A percentile compares a stretch with the other conserved stretches of the same genome.
phyloP scores from a whole-genome alignment of 2,888 invertebrate species.

The Agrilus mali region DNA sequence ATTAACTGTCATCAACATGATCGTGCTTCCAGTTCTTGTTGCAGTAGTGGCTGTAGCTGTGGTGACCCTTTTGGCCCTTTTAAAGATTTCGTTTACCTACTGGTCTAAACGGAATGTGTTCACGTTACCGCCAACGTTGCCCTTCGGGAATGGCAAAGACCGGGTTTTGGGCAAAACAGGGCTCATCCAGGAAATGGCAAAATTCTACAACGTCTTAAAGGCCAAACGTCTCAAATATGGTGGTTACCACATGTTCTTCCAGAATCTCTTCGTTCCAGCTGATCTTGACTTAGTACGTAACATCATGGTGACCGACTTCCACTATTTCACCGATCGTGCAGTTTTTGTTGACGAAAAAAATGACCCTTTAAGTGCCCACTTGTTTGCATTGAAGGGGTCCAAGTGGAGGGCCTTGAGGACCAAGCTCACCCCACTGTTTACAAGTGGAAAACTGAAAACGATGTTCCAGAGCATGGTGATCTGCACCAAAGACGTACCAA shows the following conservation, averaged over 20 bases:
- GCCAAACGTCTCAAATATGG: slow-evolving; percentile 12
- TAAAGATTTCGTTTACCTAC: slow-evolving; percentile 12
- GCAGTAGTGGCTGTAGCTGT: no score
- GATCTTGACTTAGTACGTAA: slow-evolving; percentile 23
- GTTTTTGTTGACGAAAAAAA: slow-evolving; percentile 41
- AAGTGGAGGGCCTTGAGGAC: slow-evolving; percentile 47
- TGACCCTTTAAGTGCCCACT: slow-evolving; percentile 43
- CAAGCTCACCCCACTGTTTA: slow-evolving; percentile 50
- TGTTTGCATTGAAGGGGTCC: slow-evolving; percentile 41
- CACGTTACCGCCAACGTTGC: slow-evolving; percentile 15
- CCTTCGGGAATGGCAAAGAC: slow-evolving; percentile 18
- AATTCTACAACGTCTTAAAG: slow-evolving; percentile 14
- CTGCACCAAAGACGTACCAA: slow-evolving; percentile 12
- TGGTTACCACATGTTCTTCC: slow-evolving; percentile 15
- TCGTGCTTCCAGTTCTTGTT: no score
- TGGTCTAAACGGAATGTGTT: slow-evolving; percentile 13
- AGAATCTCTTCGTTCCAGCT: slow-evolving; percentile 13
- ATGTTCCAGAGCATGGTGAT: slow-evolving; percentile 45
- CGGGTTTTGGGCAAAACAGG: background rate
- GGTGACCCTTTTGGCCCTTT: background rate
- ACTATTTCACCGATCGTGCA: slow-evolving; percentile 47
- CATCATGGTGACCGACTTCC: slow-evolving; percentile 45
- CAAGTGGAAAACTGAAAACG: slow-evolving; percentile 48
- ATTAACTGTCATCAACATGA: no score
- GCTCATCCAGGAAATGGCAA: background rate